These are phyloP conservation scores for Cuculus canorus DNA, from an alignment of 2,797 vertebrate genomes.

Conservation along the genomic window DNA sequence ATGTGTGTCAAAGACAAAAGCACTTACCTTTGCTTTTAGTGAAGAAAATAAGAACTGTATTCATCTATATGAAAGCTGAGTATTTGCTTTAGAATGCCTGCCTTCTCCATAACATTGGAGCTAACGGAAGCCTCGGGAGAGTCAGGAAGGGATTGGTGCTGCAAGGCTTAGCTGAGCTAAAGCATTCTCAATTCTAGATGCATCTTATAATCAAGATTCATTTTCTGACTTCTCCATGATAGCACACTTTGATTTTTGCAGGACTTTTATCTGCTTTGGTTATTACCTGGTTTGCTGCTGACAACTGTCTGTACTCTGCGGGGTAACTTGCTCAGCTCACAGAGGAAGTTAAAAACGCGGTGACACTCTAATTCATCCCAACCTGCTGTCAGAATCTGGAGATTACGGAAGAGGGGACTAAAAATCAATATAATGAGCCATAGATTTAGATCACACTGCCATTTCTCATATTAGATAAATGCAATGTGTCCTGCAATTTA, in stretches of 20 bases:
- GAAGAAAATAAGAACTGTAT: not conserved
- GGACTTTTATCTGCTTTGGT: not conserved
- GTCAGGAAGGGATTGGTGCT: not conserved
- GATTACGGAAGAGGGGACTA: not conserved
- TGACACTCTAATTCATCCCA: constrained; percentile 92
- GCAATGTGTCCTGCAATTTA: not conserved
- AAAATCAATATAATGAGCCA: not conserved
- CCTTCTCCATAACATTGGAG: not conserved
- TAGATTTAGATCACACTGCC: not conserved
- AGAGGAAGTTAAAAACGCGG: constrained; percentile 87
- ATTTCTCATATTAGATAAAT: not conserved
- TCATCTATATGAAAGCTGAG: rapidly evolving
- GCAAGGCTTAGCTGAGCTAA: not conserved
- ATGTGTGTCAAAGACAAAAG: not conserved
- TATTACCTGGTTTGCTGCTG: constrained; percentile 83
- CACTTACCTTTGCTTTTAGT: not conserved
- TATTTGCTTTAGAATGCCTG: not conserved
- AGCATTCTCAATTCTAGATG: not conserved
- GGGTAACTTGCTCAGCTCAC: constrained; percentile 81
- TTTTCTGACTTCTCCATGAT: not conserved
- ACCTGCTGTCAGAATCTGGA: constrained; percentile 88
- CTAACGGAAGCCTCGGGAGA: rapidly evolving
- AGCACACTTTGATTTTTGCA: rapidly evolving
- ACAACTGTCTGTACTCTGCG: constrained; percentile 81
- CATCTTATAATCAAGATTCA: not conserved